Evolutionary conservation across 2,113 vertebrate genomes (phyloP).

Genomic region (Takifugu flavidus): DNA sequence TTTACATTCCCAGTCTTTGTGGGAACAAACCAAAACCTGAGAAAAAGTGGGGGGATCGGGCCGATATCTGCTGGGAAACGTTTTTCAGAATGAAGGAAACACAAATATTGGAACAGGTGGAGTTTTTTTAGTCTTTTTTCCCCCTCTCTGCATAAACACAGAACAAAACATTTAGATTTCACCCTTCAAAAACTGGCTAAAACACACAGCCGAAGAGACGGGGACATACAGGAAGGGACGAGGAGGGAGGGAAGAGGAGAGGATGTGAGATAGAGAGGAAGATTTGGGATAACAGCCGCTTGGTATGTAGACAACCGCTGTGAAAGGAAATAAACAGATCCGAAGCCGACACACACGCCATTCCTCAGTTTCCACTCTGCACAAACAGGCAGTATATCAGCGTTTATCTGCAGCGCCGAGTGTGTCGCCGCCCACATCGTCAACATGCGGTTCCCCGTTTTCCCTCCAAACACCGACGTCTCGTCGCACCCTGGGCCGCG

Average conservation of each 20-base stretch:
- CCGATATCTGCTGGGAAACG: conserved; percentile 40
- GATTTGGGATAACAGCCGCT: conserved; percentile 54
- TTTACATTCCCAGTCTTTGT: conserved; percentile 43
- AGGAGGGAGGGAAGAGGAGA: conserved; percentile 34
- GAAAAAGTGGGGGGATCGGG: conserved; percentile 17
- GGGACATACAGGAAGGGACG: conserved; percentile 28
- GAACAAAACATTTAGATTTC: conserved; percentile 31
- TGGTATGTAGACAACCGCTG: conserved; percentile 57
- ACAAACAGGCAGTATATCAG: no score
- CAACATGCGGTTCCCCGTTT: conserved; percentile 49
- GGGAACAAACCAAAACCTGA: conserved; percentile 40
- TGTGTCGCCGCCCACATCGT: conserved; percentile 65
- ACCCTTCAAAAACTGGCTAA: conserved; percentile 42
- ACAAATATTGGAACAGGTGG: conserved; percentile 76
- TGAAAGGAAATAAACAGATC: neutral
- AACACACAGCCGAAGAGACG: conserved; percentile 32
- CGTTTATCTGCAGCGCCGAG: no score
- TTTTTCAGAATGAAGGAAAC: conserved; percentile 54
- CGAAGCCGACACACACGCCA: neutral
- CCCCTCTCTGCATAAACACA: conserved; percentile 19
- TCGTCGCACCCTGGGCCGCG: conserved; percentile 46
- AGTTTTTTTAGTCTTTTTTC: conserved; percentile 33
- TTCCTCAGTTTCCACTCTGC: no score
- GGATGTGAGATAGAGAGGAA: conserved; percentile 51
- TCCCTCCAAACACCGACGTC: conserved; percentile 48